Evolutionary conservation across 2,113 vertebrate genomes (phyloP).

Genomic region (Hippocampus zosterae): DNA sequence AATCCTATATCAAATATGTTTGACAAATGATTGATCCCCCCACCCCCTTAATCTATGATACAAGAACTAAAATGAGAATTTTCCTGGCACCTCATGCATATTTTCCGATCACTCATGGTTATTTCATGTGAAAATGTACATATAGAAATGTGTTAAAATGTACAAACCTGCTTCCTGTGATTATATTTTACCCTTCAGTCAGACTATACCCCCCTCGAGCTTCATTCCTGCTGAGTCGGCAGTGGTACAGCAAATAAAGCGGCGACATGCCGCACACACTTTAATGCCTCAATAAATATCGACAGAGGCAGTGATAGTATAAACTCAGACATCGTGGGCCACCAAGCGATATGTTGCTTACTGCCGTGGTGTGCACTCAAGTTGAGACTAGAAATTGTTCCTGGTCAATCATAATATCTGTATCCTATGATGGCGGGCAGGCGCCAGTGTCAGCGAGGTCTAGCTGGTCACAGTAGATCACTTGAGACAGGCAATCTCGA

Average conservation of each 20-base stretch:
- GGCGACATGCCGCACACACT: conserved; percentile 42
- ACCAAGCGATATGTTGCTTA: conserved; percentile 44
- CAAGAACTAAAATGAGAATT: not conserved
- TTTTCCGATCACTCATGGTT: conserved; percentile 8
- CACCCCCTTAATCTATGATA: not conserved
- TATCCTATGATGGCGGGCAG: conserved; percentile 27
- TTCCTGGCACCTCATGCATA: conserved; percentile 1
- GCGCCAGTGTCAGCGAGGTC: conserved; percentile 46
- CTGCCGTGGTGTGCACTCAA: conserved; percentile 33
- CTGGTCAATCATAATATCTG: conserved; percentile 60
- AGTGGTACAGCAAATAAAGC: conserved; percentile 51
- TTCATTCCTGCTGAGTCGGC: conserved; percentile 47
- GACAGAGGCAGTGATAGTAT: conserved; percentile 57
- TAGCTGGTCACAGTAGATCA: conserved; percentile 48
- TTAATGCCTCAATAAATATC: conserved; percentile 69
- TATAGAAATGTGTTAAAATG: conserved; percentile 13
- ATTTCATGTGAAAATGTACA: conserved; percentile 13
- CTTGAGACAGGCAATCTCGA: conserved; percentile 44
- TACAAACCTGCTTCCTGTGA: conserved; percentile 27
- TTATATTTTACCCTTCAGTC: conserved; percentile 30
- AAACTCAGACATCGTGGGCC: conserved; percentile 55
- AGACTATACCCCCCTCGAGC: conserved; percentile 18
- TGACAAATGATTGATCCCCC: not conserved
- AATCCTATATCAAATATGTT: not conserved
- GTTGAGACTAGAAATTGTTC: conserved; percentile 50